Evolutionary conservation across 2,888 invertebrate genomes (phyloP), one percentile per base, ranked within the genome.

Genomic region (Cheilosia vulpina): DNA sequence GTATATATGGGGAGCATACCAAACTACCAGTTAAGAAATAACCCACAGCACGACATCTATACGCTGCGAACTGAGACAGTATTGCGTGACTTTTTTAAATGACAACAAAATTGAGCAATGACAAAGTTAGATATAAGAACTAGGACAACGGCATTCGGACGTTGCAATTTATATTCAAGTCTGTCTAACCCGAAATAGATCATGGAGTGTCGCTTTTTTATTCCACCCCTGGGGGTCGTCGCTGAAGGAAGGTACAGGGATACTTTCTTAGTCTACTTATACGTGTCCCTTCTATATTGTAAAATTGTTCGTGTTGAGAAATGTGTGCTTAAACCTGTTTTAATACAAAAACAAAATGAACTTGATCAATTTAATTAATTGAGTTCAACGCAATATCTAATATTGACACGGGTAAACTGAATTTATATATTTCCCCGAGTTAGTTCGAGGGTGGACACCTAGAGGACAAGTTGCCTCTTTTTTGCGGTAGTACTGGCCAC

Each of bases 231-330:
- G 69, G 63, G 72, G 45, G 38, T 27, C 13, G 45, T 27, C n/a
- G 45, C 52, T 52, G 50, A 68, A 45, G 63, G 34, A 53, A 72
- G 50, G 43, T 66, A 72, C 43, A 65, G 60, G 43, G 72, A 72
- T 50, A 65, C 31, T 55, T 19, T 24, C 53, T 76, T 52, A 50
- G 60, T 77, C 17, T 57, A 57, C 65, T 72, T 76, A 66, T 76
- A 66, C 80, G 66, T 85, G 76, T 43, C 66, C 57, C 21, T 73
- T 81, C 63, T 53, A 63, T 58, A 68, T 81, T 81, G 47, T 21
- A 63, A 81, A 79, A 50, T 62, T 66, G 71, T 85, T 85, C 85
- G 81, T 85, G 85, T 72, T 85, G 68, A 43, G 50, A 62, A 57
- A 66, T 57, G 69, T 72, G 63, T 62, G 45, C 50, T 72, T 77